Evolutionary conservation across 2,797 vertebrate genomes (phyloP), one percentile per base, ranked within the genome.

Genomic region (Cephalopachus bancanus): DNA sequence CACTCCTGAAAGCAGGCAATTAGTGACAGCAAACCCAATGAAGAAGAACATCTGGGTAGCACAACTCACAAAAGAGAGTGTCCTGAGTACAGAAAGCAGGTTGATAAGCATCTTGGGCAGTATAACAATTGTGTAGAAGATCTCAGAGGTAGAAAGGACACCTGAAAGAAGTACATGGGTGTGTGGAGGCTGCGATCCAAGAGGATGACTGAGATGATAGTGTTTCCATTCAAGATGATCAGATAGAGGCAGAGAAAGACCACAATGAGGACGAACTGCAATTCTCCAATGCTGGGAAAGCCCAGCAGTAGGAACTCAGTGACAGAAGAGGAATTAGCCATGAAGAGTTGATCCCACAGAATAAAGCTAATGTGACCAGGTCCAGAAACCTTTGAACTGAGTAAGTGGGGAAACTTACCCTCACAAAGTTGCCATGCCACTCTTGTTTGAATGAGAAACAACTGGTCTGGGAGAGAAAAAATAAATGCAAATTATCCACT

Each of bases 141-240:
- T 89, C 64, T 97, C 95, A 22, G 94, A 96, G 3, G 83, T 92
- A 26, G 91, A 97, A 37, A 97, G 95, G 22, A 96, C 7, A 24
- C 94, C 64, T 2, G 65, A n/a, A 97, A 96, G 55, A 97, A 97
- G 55, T 96, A 97, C 95, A 96, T 97, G 69, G 91, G 96, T 6
- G 64, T 95, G 83, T 97, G 96, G 17, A 97, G 96, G 22, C 65
- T 95, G 60, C 4, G 44, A 30, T 98, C 95, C 37, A 79, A 26
- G 19, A 0, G 8, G 80, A 97, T 96, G 26, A 96, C 80, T 1
- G 95, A 83, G 10, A 97, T 90, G 65, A 94, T 89, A 69, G 90
- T 0, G 51, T 98, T 97, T 64, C 96, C 96, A 51, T 79, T 87
- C 76, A 97, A 19, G 33, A 97, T 97, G 44, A 95, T 49, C 60